Evolutionary conservation across 2,113 vertebrate genomes (phyloP).

Genomic region (Stictonetta naevosa): DNA sequence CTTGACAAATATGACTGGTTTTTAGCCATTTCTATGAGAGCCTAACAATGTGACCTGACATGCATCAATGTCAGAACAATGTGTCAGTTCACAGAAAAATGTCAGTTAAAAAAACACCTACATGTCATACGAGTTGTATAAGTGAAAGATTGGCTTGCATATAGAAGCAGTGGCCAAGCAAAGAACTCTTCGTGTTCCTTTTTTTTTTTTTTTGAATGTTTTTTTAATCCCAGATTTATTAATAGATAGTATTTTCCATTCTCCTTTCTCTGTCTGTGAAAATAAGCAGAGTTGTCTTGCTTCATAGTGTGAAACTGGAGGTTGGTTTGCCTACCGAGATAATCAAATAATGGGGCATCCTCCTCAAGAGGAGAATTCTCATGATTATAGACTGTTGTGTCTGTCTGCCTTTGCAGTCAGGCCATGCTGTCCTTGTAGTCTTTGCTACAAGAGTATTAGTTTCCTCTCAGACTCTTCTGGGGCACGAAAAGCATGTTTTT

Average conservation of each 20-base stretch:
- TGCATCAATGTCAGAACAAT: not conserved
- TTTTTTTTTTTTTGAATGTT: not conserved
- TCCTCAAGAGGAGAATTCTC: not conserved
- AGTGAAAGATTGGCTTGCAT: not conserved
- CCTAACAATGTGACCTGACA: not conserved
- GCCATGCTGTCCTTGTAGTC: not conserved
- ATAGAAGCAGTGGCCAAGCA: not conserved
- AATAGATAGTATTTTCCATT: not conserved
- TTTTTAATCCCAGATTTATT: not conserved
- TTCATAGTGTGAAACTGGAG: not conserved
- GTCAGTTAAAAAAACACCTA: not conserved
- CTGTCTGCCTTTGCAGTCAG: accelerated
- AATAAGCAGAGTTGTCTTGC: not conserved
- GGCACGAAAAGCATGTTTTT: not conserved
- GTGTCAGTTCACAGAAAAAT: not conserved
- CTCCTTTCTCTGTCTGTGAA: not conserved
- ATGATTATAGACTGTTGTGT: accelerated
- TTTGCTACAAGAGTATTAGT: not conserved
- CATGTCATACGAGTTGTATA: not conserved
- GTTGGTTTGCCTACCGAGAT: accelerated
- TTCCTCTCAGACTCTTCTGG: not conserved
- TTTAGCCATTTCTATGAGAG: not conserved
- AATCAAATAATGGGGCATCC: not conserved
- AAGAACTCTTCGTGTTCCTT: not conserved
- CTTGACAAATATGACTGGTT: not conserved